Conservation (phyloP, 2,113 vertebrate species). For the Alosa alosa region DNA sequence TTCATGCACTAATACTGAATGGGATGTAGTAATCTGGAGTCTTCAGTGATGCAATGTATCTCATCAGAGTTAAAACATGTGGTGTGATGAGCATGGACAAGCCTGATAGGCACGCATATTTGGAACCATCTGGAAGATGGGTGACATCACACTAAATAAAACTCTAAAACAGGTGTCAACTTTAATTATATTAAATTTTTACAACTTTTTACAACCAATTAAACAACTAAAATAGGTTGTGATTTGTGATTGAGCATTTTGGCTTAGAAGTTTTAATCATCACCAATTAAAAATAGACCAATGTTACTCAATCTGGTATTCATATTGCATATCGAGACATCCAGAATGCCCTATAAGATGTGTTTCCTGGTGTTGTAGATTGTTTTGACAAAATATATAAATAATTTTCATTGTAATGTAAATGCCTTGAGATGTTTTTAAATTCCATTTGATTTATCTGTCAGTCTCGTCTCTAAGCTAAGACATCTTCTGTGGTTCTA, state of each 20-base stretch:
- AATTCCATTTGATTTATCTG: no score
- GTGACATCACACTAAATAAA: not conserved
- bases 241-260: no score
- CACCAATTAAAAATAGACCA: not conserved
- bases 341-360: no score
- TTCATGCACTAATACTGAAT: not conserved
- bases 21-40: not conserved
- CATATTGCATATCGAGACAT: not conserved
- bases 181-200: not conserved
- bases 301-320: not conserved
- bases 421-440: no score
- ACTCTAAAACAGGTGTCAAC: not conserved
- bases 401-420: no score
- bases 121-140: not conserved
- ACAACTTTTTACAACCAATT: no score
- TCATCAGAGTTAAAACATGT: not conserved
- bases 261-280: not conserved
- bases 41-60: not conserved
- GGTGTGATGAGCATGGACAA: not conserved
- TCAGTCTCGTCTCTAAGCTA: no score
- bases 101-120: not conserved
- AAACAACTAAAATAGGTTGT: not conserved
- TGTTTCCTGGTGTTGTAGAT: no score
- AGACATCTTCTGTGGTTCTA: no score
- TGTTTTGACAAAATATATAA: no score